phyloP scores from a whole-genome alignment of 2,888 invertebrate species.

The Campaea margaritaria region DNA sequence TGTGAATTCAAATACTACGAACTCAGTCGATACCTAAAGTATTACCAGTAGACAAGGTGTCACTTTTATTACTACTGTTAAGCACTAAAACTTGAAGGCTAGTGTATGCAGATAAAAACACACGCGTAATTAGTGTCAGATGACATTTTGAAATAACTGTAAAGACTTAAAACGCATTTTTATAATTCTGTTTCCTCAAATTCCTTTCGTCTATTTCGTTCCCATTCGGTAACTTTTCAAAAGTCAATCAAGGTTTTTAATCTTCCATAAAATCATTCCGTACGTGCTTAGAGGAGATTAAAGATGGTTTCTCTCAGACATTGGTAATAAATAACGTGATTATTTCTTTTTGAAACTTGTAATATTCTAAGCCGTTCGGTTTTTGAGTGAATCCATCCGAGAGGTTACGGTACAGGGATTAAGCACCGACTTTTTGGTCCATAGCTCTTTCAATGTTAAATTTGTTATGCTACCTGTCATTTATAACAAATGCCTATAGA shows the following conservation, averaged over 20 bases:
- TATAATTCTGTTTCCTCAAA: constrained; percentile 40
- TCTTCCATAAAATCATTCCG: constrained; percentile 76
- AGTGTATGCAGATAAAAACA: constrained; percentile 34
- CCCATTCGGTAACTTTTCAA: constrained; percentile 66
- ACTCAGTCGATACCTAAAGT: constrained; percentile 24
- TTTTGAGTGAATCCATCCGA: constrained; percentile 69
- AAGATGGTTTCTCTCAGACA: constrained; percentile 71
- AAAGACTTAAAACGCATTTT: not conserved
- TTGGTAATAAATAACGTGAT: constrained; percentile 82
- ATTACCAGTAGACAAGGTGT: constrained; percentile 33
- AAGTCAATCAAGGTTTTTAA: constrained; percentile 75
- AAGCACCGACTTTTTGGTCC: constrained; percentile 47
- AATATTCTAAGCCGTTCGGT: constrained; percentile 64
- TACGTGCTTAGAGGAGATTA: constrained; percentile 79
- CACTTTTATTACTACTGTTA: constrained; percentile 43
- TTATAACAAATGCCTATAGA: constrained; percentile 35
- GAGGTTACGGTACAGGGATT: constrained; percentile 71
- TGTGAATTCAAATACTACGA: constrained; percentile 26
- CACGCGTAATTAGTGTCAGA: constrained; percentile 34
- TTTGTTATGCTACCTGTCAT: constrained; percentile 47
- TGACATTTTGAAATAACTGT: constrained; percentile 24
- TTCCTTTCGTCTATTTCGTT: constrained; percentile 58
- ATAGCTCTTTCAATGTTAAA: constrained; percentile 33
- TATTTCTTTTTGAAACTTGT: constrained; percentile 78
- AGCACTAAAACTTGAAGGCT: constrained; percentile 41